Base-by-base conservation (phyloP, 1,140 invertebrate genomes). In the Drosophila suzukii region DNA sequence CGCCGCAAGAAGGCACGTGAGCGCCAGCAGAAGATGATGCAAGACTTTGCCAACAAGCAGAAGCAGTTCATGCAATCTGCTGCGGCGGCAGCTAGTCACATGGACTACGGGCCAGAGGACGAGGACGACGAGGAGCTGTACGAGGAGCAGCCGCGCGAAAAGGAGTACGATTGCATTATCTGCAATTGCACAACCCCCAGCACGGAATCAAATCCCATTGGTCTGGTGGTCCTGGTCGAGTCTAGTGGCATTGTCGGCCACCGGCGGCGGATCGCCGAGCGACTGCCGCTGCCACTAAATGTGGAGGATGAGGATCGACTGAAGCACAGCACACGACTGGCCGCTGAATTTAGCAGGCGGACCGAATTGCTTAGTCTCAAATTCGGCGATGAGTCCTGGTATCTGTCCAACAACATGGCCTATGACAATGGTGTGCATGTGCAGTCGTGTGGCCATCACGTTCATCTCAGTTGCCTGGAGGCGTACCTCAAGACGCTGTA, bases 371-470 rank as follows among this genome's bases (percentile, higher is more conserved):
- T 92, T 0, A 89, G 81, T 11, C 17, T 80, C 0, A 92, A 92
- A 49, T 92, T 92, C 17, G 92, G 92, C 24, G 80, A 86, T 13
- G 91, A 95, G 70, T 97, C 97, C 0, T 98, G 97, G 96, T 94
- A 97, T 86, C 91, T 97, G 47, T 96, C 97, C 2, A 94, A 98
- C 24, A 98, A 97, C 92, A 95, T 97, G 75, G 97, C 97, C 4
- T 98, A 97, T 96, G 97, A 98, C 92, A 97, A 97, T 62, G 98
- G 98, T 34, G 97, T 99, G 17, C 96, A 97, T 91, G 97, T 98
- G n/a, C 97, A 98, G 93, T 98, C 98, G 1, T 99, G 98, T 93
- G 98, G 98, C 11, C 98, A 99, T 93, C 97, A 98, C 92, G 93
- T 99, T 36, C 98, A 99, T 93, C 94, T 99, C 58, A 97, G 97